Conservation (phyloP, 2,888 invertebrate genomes). For the Pachymerium ferrugineum region DNA sequence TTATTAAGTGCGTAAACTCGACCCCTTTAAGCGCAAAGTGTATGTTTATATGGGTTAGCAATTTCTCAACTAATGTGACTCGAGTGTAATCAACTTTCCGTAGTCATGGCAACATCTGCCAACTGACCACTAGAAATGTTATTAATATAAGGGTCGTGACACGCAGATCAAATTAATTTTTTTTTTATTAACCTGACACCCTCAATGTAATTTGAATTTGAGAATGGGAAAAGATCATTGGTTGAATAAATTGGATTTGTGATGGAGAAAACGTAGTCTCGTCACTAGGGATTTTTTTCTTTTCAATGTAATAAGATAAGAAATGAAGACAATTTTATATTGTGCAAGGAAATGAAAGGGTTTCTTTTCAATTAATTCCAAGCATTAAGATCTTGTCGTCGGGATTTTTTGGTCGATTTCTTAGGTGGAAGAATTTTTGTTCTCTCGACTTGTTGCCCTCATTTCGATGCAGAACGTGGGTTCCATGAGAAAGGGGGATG, state of each 20-base stretch:
- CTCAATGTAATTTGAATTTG: background rate
- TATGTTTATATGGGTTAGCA: constrained; percentile 19
- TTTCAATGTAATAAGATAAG: background rate
- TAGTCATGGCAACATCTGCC: constrained; percentile 20
- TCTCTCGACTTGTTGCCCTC: constrained; percentile 17
- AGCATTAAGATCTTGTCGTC: no score
- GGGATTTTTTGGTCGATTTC: no score
- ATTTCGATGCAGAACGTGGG: constrained; percentile 27
- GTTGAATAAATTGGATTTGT: background rate
- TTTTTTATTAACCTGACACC: background rate
- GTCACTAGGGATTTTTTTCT: background rate
- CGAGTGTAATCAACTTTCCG: constrained; percentile 22
- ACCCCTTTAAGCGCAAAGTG: background rate
- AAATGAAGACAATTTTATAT: background rate
- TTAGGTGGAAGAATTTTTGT: no score
- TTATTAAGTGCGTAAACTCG: background rate
- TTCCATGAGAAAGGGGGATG: background rate
- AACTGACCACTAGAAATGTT: constrained; percentile 15
- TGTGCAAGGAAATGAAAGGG: background rate
- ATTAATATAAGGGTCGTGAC: constrained; percentile 8
- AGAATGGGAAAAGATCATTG: background rate
- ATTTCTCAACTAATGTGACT: constrained; percentile 27
- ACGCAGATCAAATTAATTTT: background rate
- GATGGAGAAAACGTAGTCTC: background rate
- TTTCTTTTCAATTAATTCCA: no score